Percentiles rank a stretch among this genome's conserved stretches.
These are phyloP conservation scores for Manis javanica DNA, from an alignment of 2,797 vertebrate species.

Conservation along the genomic window DNA sequence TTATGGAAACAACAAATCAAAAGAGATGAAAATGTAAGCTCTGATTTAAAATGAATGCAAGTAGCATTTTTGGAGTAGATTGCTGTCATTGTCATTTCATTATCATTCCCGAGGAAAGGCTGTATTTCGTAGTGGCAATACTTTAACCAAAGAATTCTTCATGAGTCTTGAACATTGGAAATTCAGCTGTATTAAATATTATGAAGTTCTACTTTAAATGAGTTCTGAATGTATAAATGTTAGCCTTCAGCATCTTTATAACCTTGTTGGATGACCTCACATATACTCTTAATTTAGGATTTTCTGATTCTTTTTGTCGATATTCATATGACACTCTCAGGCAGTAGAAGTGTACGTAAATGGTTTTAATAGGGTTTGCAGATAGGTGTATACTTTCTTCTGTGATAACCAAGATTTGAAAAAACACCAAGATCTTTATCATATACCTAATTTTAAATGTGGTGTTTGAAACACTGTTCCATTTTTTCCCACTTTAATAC, in stretches of 20 bases:
- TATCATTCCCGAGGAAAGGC: not conserved
- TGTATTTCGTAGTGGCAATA: slow-evolving; percentile 29
- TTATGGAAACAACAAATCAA: slow-evolving; percentile 42
- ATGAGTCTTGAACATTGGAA: not conserved
- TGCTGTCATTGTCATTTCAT: not conserved
- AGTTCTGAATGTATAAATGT: not conserved
- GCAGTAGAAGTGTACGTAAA: not conserved
- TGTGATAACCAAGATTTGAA: slow-evolving; percentile 27
- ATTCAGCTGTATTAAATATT: not conserved
- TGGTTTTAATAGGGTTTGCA: slow-evolving; percentile 18
- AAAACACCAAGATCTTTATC: not conserved
- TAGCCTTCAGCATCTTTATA: not conserved
- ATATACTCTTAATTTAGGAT: not conserved
- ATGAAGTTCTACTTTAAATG: not conserved
- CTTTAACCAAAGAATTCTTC: not conserved
- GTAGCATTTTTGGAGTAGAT: not conserved
- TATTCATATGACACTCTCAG: not conserved
- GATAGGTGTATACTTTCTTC: not conserved
- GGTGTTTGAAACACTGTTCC: not conserved
- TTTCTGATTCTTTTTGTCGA: not conserved
- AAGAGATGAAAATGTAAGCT: not conserved
- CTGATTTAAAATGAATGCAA: not conserved
- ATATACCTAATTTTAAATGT: slow-evolving; percentile 19
- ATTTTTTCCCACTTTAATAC: not conserved
- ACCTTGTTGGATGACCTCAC: not conserved